Evolutionary conservation across 2,113 vertebrate species (phyloP), one percentile per base, ranked within the genome.

Genomic region (Microcebus griseorufus): DNA sequence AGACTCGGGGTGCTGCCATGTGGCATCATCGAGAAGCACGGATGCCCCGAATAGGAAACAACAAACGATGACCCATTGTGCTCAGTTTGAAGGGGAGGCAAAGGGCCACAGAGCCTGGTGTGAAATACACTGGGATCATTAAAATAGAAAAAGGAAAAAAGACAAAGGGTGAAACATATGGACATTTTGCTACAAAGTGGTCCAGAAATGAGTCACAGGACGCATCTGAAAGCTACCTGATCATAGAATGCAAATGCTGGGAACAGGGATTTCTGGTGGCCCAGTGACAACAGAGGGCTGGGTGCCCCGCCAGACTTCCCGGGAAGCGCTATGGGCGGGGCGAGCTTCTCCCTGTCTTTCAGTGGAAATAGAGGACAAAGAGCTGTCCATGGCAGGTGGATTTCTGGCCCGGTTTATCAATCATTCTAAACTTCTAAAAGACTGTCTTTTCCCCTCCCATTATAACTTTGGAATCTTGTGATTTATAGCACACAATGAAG

Each of bases 51-150:
- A 10, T 6, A 48, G 69, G 64, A 86, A 65, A 23, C 34, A 23
- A 6, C 18, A 23, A n/a, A 14, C 3, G 17, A 48, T 23, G 16
- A 73, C 13, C 5, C 0, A 0, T 2, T n/a, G 25, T 9, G 23
- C 70, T 75, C 23, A 5, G 0, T 64, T 85, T 62, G 11, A 53
- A 23, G 22, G 22, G 65, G 5, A 76, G 18, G 14, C 9, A 22
- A 64, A 86, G 18, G 76, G 60, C 32, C 53, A 34, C 14, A 16
- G 32, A 84, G 7, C 53, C 45, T 25, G 76, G 25, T 72, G 18
- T 48, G 25, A 23, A 1, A 48, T 32, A 45, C 62, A 78, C 18
- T 11, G 16, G 51, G 79, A 51, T 64, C 32, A 70, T 69, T 65
- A 29, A 60, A 67, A 76, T 65, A 53, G 25, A 53, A 48, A 13